A percentile compares a stretch with the other conserved stretches of the same genome.
These are phyloP conservation scores for Pteronura brasiliensis DNA, from an alignment of 2,113 vertebrate species.

Conservation along the genomic window DNA sequence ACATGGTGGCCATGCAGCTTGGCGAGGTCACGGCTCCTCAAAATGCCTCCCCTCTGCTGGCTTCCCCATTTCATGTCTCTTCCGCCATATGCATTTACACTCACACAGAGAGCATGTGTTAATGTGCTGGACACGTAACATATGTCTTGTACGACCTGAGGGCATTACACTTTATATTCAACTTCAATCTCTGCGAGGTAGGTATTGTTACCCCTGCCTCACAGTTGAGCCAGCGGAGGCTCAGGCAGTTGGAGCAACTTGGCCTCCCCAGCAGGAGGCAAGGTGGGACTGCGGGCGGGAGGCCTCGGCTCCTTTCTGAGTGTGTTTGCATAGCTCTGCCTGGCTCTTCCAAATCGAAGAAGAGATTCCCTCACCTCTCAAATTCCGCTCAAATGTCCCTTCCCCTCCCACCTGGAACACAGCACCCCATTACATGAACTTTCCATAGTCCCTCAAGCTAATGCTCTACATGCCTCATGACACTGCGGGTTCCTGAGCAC, in stretches of 20 bases:
- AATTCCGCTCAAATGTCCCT: background rate
- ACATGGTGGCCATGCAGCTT: background rate
- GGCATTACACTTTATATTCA: background rate
- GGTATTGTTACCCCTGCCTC: background rate
- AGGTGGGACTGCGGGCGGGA: background rate
- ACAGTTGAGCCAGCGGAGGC: background rate
- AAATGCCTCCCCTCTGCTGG: no score
- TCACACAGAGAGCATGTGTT: fast-evolving
- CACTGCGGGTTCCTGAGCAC: background rate
- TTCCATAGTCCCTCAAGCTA: background rate
- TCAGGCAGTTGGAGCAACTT: background rate
- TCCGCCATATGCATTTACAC: fast-evolving
- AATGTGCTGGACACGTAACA: background rate
- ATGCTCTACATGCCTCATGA: background rate
- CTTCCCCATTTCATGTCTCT: background rate
- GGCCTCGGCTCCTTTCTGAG: background rate
- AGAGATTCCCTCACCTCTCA: background rate
- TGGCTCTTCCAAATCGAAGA: background rate
- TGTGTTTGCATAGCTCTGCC: background rate
- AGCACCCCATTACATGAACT: no score
- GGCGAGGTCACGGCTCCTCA: fast-evolving
- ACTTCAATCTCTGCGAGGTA: background rate
- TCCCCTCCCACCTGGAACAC: fast-evolving
- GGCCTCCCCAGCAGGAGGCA: background rate
- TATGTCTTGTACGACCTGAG: background rate